phyloP scores from a whole-genome alignment of 2,888 invertebrate genomes.

The Morpho helenor region DNA sequence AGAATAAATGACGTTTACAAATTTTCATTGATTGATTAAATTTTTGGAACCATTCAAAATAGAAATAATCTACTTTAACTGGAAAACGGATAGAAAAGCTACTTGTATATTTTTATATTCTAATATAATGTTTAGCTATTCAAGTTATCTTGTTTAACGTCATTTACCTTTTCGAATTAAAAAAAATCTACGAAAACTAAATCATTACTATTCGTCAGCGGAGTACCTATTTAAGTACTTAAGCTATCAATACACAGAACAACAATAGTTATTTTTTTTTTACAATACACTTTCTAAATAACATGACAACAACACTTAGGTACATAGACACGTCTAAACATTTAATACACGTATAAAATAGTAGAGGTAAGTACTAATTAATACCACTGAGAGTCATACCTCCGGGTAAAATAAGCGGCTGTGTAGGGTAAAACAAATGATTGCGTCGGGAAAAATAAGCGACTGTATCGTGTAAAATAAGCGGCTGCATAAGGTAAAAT shows the following conservation, averaged over 20 bases:
- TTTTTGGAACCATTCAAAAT: too few relatives aligned
- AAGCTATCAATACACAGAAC: background rate
- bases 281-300: conserved; percentile 14
- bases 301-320: conserved; percentile 27
- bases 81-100: too few relatives aligned
- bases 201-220: background rate
- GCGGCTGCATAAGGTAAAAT: too few relatives aligned
- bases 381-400: background rate
- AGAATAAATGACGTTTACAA: background rate
- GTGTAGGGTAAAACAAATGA: too few relatives aligned
- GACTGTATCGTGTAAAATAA: too few relatives aligned
- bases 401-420: too few relatives aligned
- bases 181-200: background rate
- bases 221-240: background rate
- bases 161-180: conserved; percentile 5
- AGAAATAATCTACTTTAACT: too few relatives aligned
- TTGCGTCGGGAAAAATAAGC: too few relatives aligned
- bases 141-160: background rate
- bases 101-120: too few relatives aligned
- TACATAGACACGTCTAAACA: conserved; percentile 31
- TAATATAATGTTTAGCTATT: background rate
- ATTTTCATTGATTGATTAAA: too few relatives aligned
- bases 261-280: background rate
- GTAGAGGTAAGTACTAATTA: conserved; percentile 13
- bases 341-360: conserved; percentile 36